Percentiles rank a stretch among this genome's conserved stretches.
These are phyloP conservation scores for Thinocorus orbignyianus DNA, from an alignment of 2,113 vertebrate genomes.

Conservation along the genomic window DNA sequence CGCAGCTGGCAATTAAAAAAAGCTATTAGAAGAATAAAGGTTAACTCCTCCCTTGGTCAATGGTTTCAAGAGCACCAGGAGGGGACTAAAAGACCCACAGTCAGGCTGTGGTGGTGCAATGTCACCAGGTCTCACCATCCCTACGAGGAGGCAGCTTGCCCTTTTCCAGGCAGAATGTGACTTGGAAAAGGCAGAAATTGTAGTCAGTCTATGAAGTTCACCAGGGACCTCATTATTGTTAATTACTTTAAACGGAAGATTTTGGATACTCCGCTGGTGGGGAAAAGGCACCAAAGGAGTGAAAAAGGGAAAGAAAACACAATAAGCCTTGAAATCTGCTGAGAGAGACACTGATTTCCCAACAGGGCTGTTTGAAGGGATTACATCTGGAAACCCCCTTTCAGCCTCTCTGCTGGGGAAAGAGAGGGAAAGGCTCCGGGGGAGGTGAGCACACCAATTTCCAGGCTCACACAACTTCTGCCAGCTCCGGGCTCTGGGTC, in stretches of 20 bases:
- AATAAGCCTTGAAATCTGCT: not conserved
- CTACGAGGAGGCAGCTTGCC: rapidly evolving
- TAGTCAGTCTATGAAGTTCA: not conserved
- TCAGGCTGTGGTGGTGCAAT: not conserved
- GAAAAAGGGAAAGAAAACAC: not conserved
- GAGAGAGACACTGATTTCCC: not conserved
- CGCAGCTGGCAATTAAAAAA: not conserved
- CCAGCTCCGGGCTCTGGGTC: not conserved
- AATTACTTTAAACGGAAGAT: not conserved
- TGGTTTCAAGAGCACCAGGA: not conserved
- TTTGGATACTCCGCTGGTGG: not conserved
- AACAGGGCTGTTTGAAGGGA: not conserved
- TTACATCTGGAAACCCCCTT: not conserved
- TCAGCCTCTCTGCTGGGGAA: not conserved
- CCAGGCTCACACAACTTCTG: not conserved
- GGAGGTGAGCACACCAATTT: not conserved
- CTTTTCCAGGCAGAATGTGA: not conserved
- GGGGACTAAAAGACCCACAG: not conserved
- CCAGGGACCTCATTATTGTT: not conserved
- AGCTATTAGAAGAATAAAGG: not conserved
- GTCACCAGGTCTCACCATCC: not conserved
- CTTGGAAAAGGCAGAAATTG: not conserved
- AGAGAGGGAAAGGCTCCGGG: not conserved
- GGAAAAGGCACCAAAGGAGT: not conserved
- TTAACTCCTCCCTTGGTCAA: not conserved